Evolutionary conservation across 2,113 vertebrate genomes (phyloP).

Genomic region (Panthera tigris): DNA sequence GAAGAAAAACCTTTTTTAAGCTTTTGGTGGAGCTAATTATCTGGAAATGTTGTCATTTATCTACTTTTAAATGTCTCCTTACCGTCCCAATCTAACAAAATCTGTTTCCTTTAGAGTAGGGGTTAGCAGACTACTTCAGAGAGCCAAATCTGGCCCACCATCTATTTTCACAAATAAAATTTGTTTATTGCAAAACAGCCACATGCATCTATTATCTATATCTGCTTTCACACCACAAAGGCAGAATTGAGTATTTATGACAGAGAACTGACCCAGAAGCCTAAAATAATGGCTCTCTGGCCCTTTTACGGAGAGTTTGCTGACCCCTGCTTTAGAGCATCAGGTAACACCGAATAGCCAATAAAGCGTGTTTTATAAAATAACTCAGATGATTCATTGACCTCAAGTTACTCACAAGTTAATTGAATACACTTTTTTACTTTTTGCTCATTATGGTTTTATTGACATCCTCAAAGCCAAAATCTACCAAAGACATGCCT

Average conservation of each 20-base stretch:
- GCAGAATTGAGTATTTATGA: neutral
- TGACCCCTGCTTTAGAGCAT: neutral
- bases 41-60: neutral
- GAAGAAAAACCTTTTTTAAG: neutral
- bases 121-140: neutral
- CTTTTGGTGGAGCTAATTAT: neutral
- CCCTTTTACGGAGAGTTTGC: neutral
- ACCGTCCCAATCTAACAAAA: neutral
- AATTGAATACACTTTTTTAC: neutral
- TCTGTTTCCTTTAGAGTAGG: neutral
- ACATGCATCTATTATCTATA: neutral
- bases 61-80: conserved; percentile 1
- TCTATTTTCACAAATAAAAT: neutral
- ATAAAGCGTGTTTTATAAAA: neutral
- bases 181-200: neutral
- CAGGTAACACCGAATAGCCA: neutral
- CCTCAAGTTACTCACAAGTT: neutral
- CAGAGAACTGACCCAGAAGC: neutral
- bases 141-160: neutral
- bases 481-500: neutral
- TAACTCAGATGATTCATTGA: neutral
- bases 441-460: neutral
- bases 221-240: neutral
- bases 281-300: neutral
- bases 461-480: neutral